Evolutionary conservation across 2,888 invertebrate genomes (phyloP).

Genomic region (Platypus cylindrus): DNA sequence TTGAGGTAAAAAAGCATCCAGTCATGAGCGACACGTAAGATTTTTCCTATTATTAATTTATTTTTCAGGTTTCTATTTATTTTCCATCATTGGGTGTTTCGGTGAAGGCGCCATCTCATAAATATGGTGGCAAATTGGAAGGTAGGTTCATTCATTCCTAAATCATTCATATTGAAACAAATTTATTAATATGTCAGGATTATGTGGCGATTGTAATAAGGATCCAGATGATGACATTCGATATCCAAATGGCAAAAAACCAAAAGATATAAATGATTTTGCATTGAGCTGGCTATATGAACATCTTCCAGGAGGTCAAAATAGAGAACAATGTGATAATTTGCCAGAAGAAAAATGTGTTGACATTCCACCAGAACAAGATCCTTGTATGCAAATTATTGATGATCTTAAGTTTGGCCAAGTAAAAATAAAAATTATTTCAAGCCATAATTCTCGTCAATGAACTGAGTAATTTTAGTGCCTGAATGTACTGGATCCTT

Average conservation of each 20-base stretch:
- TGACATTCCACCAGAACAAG: constrained; percentile 45
- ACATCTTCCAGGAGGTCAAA: constrained; percentile 34
- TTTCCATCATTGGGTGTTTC: constrained; percentile 37
- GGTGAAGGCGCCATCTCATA: constrained; percentile 57
- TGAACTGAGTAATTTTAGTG: constrained; percentile 41
- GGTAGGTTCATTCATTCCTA: constrained; percentile 33
- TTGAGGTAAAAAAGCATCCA: constrained; percentile 54
- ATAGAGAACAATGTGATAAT: constrained; percentile 30
- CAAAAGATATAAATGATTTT: constrained; percentile 42
- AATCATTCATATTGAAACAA: background rate
- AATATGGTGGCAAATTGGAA: constrained; percentile 58
- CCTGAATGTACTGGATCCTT: constrained; percentile 58
- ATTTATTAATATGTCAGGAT: constrained; percentile 15
- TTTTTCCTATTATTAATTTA: background rate
- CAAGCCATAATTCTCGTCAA: background rate
- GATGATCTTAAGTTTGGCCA: constrained; percentile 43
- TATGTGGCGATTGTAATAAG: constrained; percentile 66
- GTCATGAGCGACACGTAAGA: too few relatives aligned
- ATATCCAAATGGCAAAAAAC: constrained; percentile 38
- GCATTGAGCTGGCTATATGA: constrained; percentile 43
- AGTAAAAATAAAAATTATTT: constrained; percentile 23
- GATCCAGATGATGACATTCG: constrained; percentile 44
- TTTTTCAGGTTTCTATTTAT: constrained; percentile 32
- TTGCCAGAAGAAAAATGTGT: constrained; percentile 29
- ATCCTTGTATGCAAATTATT: constrained; percentile 55